Evolutionary conservation across 2,888 invertebrate genomes (phyloP).

Genomic region (Eilema depressum): DNA sequence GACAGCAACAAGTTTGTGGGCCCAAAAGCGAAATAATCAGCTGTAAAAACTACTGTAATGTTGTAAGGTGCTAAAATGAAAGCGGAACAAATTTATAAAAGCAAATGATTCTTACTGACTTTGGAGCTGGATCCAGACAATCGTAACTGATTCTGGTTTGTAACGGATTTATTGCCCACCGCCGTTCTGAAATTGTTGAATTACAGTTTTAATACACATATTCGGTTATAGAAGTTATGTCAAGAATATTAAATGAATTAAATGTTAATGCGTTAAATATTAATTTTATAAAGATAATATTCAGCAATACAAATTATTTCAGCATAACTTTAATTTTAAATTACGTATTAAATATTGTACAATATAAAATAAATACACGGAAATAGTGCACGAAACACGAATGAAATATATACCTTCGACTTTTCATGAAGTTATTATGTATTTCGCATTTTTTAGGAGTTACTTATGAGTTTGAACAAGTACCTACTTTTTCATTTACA

Average conservation of each 20-base stretch:
- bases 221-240: background rate
- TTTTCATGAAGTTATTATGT: too few relatives aligned
- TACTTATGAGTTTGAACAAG: too few relatives aligned
- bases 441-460: too few relatives aligned
- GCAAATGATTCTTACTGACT: constrained; percentile 99
- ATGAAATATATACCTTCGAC: background rate
- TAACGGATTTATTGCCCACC: constrained; percentile 81
- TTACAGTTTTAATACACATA: constrained; percentile 20
- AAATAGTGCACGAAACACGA: background rate
- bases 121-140: constrained; percentile 93
- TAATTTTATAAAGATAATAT: too few relatives aligned
- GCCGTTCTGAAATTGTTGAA: constrained; percentile 81
- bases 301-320: too few relatives aligned
- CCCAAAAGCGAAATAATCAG: constrained; percentile 42
- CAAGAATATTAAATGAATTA: too few relatives aligned
- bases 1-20: constrained; percentile 1
- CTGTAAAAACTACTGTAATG: constrained; percentile 48
- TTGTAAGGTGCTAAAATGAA: constrained; percentile 72
- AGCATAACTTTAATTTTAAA: too few relatives aligned
- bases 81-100: constrained; percentile 74
- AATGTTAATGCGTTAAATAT: background rate
- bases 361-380: too few relatives aligned
- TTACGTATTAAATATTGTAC: too few relatives aligned
- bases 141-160: constrained; percentile 86
- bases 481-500: too few relatives aligned